Evolutionary conservation across 1,140 invertebrate genomes (phyloP).

Genomic region (Trichomalopsis sarcophagae): DNA sequence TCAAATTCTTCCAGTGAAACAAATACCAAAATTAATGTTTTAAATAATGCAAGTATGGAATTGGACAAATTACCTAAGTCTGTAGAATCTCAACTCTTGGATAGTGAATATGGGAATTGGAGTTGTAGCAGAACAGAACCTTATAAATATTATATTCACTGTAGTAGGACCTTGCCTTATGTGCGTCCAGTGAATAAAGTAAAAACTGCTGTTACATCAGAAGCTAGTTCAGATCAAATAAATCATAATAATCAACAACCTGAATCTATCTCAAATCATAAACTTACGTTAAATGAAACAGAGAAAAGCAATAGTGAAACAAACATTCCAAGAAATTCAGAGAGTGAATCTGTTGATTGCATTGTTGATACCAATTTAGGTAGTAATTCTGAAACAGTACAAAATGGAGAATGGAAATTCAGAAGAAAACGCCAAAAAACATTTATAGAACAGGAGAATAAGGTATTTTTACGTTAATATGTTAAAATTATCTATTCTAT

Average conservation of each 20-base stretch:
- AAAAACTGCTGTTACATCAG: not conserved
- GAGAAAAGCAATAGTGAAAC: not conserved
- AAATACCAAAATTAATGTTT: not conserved
- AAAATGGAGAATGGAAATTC: slow-evolving; percentile 51
- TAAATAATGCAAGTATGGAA: not conserved
- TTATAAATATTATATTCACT: slow-evolving; percentile 32
- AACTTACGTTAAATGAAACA: slow-evolving; percentile 5
- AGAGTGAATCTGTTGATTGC: slow-evolving; percentile 3
- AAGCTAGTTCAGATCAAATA: not conserved
- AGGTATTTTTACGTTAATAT: slow-evolving; percentile 32
- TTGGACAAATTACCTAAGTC: not conserved
- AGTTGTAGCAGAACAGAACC: slow-evolving; percentile 38
- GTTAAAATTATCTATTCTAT: not conserved
- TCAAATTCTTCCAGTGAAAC: not conserved
- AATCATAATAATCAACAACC: not conserved
- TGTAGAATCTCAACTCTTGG: not conserved
- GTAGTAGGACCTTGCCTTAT: slow-evolving; percentile 49
- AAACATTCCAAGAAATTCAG: slow-evolving; percentile 29
- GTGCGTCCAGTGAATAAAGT: not conserved
- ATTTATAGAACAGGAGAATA: not conserved
- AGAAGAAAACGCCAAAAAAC: slow-evolving; percentile 44
- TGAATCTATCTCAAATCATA: not conserved
- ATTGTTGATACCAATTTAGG: not conserved
- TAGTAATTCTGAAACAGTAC: not conserved
- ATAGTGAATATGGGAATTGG: slow-evolving; percentile 19